Evolutionary conservation across 2,888 invertebrate species (phyloP).

Genomic region (Lacanobia oleracea): DNA sequence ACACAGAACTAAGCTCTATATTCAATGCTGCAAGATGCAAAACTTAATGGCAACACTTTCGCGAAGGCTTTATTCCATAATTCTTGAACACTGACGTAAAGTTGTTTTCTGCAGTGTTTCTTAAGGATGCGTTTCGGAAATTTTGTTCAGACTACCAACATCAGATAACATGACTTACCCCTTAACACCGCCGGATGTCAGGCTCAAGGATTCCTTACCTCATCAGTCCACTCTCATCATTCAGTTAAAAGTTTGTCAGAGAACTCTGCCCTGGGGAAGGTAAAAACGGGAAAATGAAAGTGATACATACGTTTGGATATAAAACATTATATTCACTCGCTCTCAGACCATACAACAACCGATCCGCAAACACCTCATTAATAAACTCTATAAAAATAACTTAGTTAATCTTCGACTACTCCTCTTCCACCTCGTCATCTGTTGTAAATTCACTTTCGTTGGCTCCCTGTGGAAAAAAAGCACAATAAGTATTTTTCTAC

Average conservation of each 20-base stretch:
- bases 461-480: slow-evolving; percentile 82
- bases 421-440: slow-evolving; percentile 92
- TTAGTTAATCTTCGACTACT: slow-evolving; percentile 82
- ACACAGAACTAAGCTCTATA: slow-evolving; percentile 26
- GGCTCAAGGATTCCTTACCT: slow-evolving; percentile 1
- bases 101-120: slow-evolving; percentile 21
- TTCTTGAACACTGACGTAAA: slow-evolving; percentile 14
- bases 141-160: slow-evolving; percentile 12
- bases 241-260: not conserved
- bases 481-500: not conserved
- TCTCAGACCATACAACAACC: slow-evolving; percentile 82
- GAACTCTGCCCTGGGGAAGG: not conserved
- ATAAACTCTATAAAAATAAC: slow-evolving; percentile 90
- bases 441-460: slow-evolving; percentile 92
- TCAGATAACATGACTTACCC: slow-evolving; percentile 3
- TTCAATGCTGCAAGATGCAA: slow-evolving; percentile 19
- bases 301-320: slow-evolving; percentile 74
- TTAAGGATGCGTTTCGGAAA: slow-evolving; percentile 3
- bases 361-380: slow-evolving; percentile 79
- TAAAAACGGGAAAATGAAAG: slow-evolving; percentile 61
- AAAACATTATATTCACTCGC: slow-evolving; percentile 88
- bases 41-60: slow-evolving; percentile 13
- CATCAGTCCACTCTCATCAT: not conserved
- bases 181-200: not conserved
- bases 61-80: slow-evolving; percentile 20